Percentiles rank a stretch among this genome's conserved stretches.
Conservation (phyloP, 2,888 invertebrate species). For the Sicus ferrugineus region DNA sequence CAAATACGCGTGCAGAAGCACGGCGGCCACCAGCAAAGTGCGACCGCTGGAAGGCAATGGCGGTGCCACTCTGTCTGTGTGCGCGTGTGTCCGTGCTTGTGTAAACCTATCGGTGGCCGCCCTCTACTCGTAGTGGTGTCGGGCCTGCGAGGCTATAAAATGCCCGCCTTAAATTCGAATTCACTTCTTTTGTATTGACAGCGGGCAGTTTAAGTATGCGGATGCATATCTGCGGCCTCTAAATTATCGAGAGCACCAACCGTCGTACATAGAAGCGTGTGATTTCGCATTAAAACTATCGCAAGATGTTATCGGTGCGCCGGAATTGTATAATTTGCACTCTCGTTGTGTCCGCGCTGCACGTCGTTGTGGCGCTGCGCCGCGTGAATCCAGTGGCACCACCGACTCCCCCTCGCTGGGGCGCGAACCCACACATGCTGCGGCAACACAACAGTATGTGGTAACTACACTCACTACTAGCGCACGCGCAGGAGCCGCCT, state of each 20-base stretch:
- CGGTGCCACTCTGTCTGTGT: background rate
- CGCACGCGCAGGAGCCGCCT: background rate
- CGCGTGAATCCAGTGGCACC: constrained; percentile 50
- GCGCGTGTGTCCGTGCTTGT: background rate
- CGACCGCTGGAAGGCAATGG: background rate
- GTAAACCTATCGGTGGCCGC: background rate
- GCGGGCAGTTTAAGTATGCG: constrained; percentile 12
- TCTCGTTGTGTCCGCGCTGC: background rate
- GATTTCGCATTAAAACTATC: background rate
- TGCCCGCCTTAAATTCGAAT: constrained; percentile 41
- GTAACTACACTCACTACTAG: constrained; percentile 39
- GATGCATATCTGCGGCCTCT: background rate
- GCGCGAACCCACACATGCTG: constrained; percentile 56
- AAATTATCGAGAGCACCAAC: background rate
- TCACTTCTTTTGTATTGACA: constrained; percentile 43
- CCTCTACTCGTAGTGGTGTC: background rate
- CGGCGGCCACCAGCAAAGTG: background rate
- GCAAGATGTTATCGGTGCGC: constrained; percentile 28
- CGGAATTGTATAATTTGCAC: background rate
- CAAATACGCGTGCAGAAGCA: background rate
- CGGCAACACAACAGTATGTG: constrained; percentile 58
- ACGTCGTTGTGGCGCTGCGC: background rate
- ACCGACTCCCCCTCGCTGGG: constrained; percentile 53
- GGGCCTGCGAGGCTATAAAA: constrained; percentile 47
- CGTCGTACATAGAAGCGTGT: background rate